Conservation (phyloP, 2,113 vertebrate genomes). For the Ptyas mucosa region DNA sequence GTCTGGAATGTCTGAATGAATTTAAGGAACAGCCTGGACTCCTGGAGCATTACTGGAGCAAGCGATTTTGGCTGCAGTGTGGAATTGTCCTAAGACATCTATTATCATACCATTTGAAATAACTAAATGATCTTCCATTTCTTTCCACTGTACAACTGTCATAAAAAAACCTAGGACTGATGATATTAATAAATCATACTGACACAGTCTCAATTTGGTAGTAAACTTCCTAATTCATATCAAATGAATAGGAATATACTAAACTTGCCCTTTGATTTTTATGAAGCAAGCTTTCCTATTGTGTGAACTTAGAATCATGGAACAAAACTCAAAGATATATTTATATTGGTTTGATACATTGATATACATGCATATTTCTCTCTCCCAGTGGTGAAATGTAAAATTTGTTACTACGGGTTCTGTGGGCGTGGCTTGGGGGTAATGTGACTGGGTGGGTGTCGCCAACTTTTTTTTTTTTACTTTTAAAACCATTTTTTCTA, state of each 20-base stretch:
- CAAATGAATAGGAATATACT: background rate
- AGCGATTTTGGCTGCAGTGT: background rate
- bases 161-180: background rate
- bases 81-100: background rate
- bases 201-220: background rate
- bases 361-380: background rate
- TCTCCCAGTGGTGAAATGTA: background rate
- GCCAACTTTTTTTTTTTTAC: too few relatives aligned
- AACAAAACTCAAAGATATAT: background rate
- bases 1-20: background rate
- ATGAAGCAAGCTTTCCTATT: background rate
- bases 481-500: too few relatives aligned
- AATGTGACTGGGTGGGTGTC: too few relatives aligned
- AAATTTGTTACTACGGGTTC: too few relatives aligned
- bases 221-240: background rate
- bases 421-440: too few relatives aligned
- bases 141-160: background rate
- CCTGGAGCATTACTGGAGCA: background rate
- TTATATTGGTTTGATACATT: background rate
- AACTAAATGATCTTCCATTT: background rate
- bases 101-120: background rate
- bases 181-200: background rate
- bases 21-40: background rate
- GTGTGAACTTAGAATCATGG: background rate
- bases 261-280: background rate